phyloP scores from a whole-genome alignment of 1,140 invertebrate species.

The Conus ventricosus region DNA sequence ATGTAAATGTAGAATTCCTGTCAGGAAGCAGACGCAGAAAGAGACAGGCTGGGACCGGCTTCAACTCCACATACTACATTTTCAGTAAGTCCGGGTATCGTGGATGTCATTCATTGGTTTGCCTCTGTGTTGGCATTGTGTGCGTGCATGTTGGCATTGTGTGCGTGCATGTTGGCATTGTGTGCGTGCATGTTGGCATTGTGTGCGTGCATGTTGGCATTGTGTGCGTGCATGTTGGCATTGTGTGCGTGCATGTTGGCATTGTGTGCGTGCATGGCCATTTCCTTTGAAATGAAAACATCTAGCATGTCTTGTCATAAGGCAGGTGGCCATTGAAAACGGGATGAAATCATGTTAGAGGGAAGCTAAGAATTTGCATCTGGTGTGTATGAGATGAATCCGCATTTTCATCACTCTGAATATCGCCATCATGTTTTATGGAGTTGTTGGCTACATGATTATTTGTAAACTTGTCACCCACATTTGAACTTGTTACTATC shows the following conservation, averaged over 20 bases:
- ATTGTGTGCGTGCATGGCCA: no score
- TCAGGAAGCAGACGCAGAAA: not conserved
- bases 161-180: not conserved
- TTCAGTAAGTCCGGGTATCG: constrained; percentile 34
- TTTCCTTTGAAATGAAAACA: no score
- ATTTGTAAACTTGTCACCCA: no score
- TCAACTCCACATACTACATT: constrained; percentile 22
- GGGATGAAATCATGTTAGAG: no score
- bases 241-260: not conserved
- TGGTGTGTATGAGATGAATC: no score
- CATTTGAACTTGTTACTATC: no score
- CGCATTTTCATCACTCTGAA: no score
- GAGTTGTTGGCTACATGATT: no score
- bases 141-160: not conserved
- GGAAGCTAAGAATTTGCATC: no score
- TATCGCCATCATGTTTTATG: no score
- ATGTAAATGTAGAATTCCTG: not conserved
- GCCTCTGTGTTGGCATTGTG: not conserved
- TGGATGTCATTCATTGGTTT: not conserved
- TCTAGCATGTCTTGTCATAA: no score
- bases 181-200: not conserved
- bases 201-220: not conserved
- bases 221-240: not conserved
- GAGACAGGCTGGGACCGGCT: constrained; percentile 14
- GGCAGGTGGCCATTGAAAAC: no score